phyloP scores from a whole-genome alignment of 2,113 vertebrate genomes.

The Notothenia coriiceps region DNA sequence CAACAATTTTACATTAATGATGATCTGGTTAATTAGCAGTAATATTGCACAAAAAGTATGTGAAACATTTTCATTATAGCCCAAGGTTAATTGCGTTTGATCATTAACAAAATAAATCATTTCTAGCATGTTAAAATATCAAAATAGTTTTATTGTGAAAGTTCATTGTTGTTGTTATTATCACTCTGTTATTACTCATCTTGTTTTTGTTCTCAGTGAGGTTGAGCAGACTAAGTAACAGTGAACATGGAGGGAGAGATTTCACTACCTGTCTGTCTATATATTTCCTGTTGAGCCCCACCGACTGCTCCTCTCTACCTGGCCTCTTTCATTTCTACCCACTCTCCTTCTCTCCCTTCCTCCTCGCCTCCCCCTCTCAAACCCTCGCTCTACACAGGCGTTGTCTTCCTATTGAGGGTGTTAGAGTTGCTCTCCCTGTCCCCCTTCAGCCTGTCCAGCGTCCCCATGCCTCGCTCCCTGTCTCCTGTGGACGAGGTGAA shows the following conservation, averaged over 20 bases:
- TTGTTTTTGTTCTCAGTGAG: conserved; percentile 68
- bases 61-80: conserved; percentile 78
- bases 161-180: conserved; percentile 85
- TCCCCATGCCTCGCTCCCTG: conserved; percentile 85
- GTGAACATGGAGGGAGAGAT: conserved; percentile 72
- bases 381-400: conserved; percentile 83
- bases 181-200: conserved; percentile 77
- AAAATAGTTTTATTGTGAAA: conserved; percentile 82
- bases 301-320: conserved; percentile 35
- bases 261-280: conserved; percentile 33
- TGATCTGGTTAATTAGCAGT: conserved; percentile 74
- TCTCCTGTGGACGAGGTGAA: conserved; percentile 84
- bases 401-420: conserved; percentile 94
- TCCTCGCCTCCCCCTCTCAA: conserved; percentile 1
- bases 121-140: conserved; percentile 82
- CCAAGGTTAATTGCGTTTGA: conserved; percentile 80
- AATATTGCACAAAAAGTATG: conserved; percentile 75
- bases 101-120: conserved; percentile 84
- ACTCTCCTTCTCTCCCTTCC: conserved; percentile 18
- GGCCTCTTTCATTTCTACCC: conserved; percentile 12
- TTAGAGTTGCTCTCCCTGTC: conserved; percentile 89
- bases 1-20: conserved; percentile 79
- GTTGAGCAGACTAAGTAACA: conserved; percentile 69
- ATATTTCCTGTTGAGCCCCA: conserved; percentile 37
- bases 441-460: conserved; percentile 86